Evolutionary conservation across 2,113 vertebrate species (phyloP).

Genomic region (Myxocyprinus asiaticus): DNA sequence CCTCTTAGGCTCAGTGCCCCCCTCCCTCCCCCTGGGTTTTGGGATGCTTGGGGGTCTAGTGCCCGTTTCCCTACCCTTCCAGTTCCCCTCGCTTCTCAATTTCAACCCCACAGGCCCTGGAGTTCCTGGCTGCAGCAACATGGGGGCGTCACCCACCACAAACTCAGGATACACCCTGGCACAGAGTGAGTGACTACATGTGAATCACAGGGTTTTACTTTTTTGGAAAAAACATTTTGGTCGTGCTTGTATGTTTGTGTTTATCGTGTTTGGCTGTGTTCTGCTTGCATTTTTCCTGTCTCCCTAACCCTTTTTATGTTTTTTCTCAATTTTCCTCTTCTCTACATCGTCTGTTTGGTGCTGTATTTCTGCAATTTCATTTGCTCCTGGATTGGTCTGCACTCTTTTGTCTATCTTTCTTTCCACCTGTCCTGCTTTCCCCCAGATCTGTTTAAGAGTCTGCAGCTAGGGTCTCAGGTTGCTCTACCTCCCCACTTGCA

Average conservation of each 20-base stretch:
- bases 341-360: too few species aligned
- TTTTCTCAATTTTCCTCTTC: too few species aligned
- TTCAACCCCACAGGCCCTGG: conserved; percentile 83
- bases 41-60: conserved; percentile 96
- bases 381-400: conserved; percentile 10
- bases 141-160: conserved; percentile 63
- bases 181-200: conserved; percentile 66
- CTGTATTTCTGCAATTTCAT: conserved; percentile 9
- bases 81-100: conserved; percentile 91
- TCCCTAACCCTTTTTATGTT: not conserved
- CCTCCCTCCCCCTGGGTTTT: conserved; percentile 90
- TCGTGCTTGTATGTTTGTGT: not conserved
- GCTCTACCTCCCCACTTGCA: conserved; percentile 94
- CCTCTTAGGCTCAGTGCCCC: conserved; percentile 83
- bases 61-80: conserved; percentile 95
- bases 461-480: conserved; percentile 94
- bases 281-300: not conserved
- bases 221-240: too few species aligned
- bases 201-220: too few species aligned
- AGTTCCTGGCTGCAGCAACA: conserved; percentile 65
- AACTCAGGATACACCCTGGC: conserved; percentile 78
- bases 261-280: not conserved
- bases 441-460: conserved; percentile 96
- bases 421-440: conserved; percentile 9
- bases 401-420: not conserved